phyloP scores from a whole-genome alignment of 2,797 vertebrate genomes.

The Novumbra hubbsi region DNA sequence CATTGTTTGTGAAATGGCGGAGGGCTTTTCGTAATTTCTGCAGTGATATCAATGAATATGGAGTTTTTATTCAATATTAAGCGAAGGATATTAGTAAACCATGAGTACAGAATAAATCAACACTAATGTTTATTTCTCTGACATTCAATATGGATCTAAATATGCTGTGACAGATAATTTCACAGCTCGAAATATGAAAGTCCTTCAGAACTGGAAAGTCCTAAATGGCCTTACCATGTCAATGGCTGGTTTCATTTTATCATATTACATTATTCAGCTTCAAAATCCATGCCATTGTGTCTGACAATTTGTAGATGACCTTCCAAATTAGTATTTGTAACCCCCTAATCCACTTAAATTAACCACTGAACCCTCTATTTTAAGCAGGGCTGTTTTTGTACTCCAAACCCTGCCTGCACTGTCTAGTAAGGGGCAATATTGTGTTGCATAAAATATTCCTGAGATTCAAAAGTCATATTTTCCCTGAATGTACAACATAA shows the following conservation, averaged over 20 bases:
- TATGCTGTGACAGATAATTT: not conserved
- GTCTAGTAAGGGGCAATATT: constrained; percentile 24
- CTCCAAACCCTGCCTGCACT: constrained; percentile 25
- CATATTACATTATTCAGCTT: constrained; percentile 35
- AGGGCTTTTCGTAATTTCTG: not conserved
- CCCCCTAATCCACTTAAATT: constrained; percentile 57
- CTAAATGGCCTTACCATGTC: constrained; percentile 36
- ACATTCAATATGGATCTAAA: not conserved
- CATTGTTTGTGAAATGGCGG: too few relatives aligned
- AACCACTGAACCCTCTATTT: constrained; percentile 50
- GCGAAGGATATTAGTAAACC: too few relatives aligned
- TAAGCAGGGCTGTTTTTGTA: constrained; percentile 31
- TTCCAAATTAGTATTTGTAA: constrained; percentile 54
- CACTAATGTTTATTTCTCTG: too few relatives aligned
- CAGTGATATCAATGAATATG: not conserved
- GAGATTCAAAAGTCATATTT: constrained; percentile 30
- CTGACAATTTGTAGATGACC: constrained; percentile 45
- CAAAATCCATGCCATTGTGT: constrained; percentile 47
- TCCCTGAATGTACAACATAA: constrained; percentile 23
- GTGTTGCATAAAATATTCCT: constrained; percentile 21
- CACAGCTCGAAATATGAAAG: constrained; percentile 19
- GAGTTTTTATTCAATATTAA: too few relatives aligned
- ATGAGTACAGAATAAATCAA: too few relatives aligned
- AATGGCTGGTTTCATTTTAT: constrained; percentile 48
- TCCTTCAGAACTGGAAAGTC: constrained; percentile 34